Conservation (phyloP, 2,113 vertebrate species). For the Coracopsis vasa region DNA sequence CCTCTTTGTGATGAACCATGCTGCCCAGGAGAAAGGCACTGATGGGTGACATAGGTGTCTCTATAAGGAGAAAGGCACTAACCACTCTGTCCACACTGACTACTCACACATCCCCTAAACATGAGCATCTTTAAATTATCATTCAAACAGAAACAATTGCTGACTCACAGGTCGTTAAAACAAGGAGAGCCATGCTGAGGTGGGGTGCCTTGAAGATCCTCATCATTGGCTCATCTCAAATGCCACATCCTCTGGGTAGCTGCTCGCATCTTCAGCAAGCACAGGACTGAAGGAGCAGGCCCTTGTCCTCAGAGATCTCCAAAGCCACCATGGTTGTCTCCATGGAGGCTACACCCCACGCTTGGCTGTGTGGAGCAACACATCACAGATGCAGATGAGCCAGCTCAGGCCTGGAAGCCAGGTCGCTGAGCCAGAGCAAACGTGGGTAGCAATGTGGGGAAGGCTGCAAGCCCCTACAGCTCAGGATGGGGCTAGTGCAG, state of each 20-base stretch:
- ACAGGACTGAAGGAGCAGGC: neutral
- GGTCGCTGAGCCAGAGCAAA: neutral
- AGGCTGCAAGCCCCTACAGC: neutral
- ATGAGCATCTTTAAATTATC: neutral
- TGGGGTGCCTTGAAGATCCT: neutral
- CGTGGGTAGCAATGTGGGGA: accelerated
- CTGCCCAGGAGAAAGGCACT: neutral
- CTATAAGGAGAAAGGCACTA: neutral
- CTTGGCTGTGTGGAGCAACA: neutral
- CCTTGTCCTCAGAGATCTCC: neutral
- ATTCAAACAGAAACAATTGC: neutral
- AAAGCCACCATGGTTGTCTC: neutral
- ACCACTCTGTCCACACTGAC: neutral
- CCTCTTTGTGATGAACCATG: no score
- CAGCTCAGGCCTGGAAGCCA: neutral
- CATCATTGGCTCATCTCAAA: neutral
- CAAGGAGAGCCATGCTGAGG: neutral
- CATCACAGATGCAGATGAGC: neutral
- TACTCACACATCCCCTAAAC: neutral
- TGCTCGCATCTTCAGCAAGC: neutral
- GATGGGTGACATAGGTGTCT: neutral
- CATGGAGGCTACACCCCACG: neutral
- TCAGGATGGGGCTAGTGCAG: neutral
- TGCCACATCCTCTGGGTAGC: neutral
- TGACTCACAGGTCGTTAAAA: neutral